Evolutionary conservation across 2,113 vertebrate genomes (phyloP).

Genomic region (Macquaria ambigua): DNA sequence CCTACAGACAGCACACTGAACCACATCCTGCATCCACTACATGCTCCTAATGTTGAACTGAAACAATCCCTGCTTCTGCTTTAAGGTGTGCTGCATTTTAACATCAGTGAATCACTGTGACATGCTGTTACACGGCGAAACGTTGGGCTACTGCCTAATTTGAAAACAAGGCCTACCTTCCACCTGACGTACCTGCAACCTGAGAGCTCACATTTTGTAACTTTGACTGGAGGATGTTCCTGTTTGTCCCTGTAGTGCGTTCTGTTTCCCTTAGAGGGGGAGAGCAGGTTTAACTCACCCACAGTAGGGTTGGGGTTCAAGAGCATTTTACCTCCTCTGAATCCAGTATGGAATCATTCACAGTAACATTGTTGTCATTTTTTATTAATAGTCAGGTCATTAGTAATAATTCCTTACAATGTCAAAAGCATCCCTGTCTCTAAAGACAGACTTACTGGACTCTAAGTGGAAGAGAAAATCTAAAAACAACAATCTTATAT

Average conservation of each 20-base stretch:
- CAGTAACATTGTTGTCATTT: no score
- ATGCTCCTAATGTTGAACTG: background rate
- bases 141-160: background rate
- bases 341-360: no score
- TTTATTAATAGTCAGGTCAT: no score
- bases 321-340: no score
- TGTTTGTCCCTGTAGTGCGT: no score
- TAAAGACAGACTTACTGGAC: background rate
- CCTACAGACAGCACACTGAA: background rate
- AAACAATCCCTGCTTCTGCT: background rate
- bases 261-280: no score
- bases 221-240: no score
- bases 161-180: no score
- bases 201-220: background rate
- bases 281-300: no score
- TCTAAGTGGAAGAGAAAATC: background rate
- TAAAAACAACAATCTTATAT: background rate
- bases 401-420: background rate
- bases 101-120: background rate
- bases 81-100: background rate
- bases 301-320: no score
- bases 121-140: background rate
- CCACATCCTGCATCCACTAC: background rate
- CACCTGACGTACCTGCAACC: background rate
- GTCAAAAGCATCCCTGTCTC: background rate